These are phyloP conservation scores for Tokudaia muenninki DNA, from an alignment of 2,797 vertebrate species.

Conservation along the genomic window DNA sequence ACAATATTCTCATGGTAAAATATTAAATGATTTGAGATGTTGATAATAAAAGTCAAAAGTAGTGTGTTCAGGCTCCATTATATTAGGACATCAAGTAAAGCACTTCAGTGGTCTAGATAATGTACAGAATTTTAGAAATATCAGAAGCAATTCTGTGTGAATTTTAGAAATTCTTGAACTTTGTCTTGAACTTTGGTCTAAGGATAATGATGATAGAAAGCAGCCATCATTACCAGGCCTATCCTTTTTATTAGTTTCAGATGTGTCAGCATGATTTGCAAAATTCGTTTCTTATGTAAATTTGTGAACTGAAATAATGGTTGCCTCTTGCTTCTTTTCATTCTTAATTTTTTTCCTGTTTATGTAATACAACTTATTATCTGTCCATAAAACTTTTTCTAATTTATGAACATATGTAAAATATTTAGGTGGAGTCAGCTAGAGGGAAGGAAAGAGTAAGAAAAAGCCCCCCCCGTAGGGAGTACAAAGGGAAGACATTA, in stretches of 20 bases:
- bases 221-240: conserved; percentile 27
- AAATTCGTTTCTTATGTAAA: conserved; percentile 13
- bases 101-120: background rate
- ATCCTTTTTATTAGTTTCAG: conserved; percentile 46
- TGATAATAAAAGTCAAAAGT: background rate
- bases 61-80: background rate
- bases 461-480: background rate
- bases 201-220: conserved; percentile 32
- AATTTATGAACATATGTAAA: conserved; percentile 35
- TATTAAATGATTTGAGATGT: background rate
- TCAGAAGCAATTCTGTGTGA: conserved; percentile 20
- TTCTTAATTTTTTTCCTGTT: background rate
- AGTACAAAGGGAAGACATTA: background rate
- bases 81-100: background rate
- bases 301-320: background rate
- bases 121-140: background rate
- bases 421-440: conserved; percentile 4
- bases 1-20: conserved; percentile 8
- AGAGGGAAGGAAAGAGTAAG: background rate
- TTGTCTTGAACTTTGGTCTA: background rate
- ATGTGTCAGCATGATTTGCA: background rate
- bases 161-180: background rate
- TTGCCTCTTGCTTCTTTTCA: background rate
- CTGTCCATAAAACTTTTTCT: background rate
- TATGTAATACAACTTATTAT: conserved; percentile 19